These are phyloP conservation scores for Panthera tigris DNA, from an alignment of 2,113 vertebrate species.

Conservation along the genomic window DNA sequence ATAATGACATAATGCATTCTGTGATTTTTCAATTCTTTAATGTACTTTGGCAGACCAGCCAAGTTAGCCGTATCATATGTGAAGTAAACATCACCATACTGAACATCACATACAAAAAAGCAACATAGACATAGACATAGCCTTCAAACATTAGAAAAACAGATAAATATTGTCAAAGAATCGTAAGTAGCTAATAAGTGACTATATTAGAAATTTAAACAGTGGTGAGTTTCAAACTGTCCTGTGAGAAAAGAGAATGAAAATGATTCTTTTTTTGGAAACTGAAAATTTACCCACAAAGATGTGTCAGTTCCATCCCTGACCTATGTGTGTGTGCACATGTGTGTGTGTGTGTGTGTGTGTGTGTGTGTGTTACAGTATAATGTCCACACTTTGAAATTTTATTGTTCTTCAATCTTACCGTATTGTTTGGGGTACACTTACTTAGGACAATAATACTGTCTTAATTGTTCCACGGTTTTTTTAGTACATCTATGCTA, in stretches of 20 bases:
- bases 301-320: background rate
- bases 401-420: background rate
- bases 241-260: background rate
- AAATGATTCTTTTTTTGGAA: background rate
- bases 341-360: background rate
- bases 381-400: background rate
- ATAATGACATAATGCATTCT: constrained; percentile 90
- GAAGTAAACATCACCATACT: constrained; percentile 92
- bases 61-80: constrained; percentile 90
- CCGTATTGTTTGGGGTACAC: constrained; percentile 23
- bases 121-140: background rate
- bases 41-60: constrained; percentile 87
- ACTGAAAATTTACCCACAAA: background rate
- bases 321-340: background rate
- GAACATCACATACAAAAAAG: constrained; percentile 87
- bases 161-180: background rate
- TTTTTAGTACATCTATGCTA: constrained; percentile 82
- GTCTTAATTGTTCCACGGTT: constrained; percentile 87
- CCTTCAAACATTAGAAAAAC: background rate
- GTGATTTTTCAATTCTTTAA: constrained; percentile 87
- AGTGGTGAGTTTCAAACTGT: background rate
- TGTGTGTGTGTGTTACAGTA: background rate
- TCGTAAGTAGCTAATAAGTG: rapidly evolving
- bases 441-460: constrained; percentile 89
- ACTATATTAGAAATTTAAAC: background rate